Evolutionary conservation across 1,140 invertebrate genomes (phyloP).

Genomic region (Drosophila bifasciata): DNA sequence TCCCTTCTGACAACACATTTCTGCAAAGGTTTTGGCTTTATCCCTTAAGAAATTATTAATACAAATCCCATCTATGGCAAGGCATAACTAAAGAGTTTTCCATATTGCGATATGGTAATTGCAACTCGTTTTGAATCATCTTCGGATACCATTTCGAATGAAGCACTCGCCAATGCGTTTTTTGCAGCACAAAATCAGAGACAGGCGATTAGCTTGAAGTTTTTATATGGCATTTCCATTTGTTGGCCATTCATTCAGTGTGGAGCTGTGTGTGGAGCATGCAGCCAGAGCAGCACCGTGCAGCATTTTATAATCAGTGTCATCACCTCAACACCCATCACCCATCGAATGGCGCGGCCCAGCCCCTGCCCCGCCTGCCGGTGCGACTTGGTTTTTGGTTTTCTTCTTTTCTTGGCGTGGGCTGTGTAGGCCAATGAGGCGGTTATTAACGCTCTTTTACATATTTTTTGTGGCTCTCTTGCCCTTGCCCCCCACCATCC

Average conservation of each 20-base stretch:
- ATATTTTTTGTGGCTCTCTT: constrained; percentile 4
- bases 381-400: constrained; percentile 23
- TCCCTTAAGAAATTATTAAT: no score
- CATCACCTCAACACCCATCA: constrained; percentile 67
- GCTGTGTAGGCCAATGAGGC: constrained; percentile 65
- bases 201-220: constrained; percentile 22
- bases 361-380: constrained; percentile 20
- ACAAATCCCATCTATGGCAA: no score
- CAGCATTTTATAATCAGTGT: constrained; percentile 76
- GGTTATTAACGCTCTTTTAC: constrained; percentile 70
- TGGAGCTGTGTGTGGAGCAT: constrained; percentile 16
- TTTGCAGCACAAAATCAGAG: constrained; percentile 23
- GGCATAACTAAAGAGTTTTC: no score
- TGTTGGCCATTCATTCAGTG: background rate
- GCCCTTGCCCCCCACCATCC: background rate
- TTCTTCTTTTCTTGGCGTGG: constrained; percentile 42
- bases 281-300: constrained; percentile 24
- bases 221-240: constrained; percentile 36
- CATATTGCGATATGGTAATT: no score
- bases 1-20: no score
- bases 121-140: no score
- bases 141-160: no score
- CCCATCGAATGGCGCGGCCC: constrained; percentile 40
- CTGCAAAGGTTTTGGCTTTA: no score
- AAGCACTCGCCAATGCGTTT: constrained; percentile 27